A percentile compares a stretch with the other conserved stretches of the same genome.
phyloP scores from a whole-genome alignment of 2,113 vertebrate species.

The Kryptolebias marmoratus region DNA sequence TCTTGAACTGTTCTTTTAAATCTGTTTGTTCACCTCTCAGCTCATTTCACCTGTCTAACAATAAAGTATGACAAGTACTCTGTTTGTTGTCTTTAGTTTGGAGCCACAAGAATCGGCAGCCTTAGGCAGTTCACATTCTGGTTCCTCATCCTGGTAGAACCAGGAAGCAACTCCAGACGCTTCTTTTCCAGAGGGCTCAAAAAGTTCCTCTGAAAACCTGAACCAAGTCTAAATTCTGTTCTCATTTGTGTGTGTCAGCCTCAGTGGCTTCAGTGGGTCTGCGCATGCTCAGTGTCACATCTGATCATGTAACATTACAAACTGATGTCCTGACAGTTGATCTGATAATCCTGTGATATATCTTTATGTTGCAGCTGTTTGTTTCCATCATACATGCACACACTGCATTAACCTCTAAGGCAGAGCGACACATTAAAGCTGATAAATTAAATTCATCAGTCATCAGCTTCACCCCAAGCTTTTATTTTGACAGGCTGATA shows the following conservation, averaged over 20 bases:
- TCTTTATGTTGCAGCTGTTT: conserved; percentile 7
- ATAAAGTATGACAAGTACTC: no score
- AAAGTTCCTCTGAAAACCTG: not conserved
- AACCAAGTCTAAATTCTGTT: not conserved
- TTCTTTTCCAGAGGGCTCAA: not conserved
- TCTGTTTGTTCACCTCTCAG: not conserved
- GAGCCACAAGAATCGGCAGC: no score
- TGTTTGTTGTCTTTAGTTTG: no score
- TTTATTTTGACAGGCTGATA: conserved; percentile 43
- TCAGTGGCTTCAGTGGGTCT: not conserved
- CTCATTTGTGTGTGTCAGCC: no score
- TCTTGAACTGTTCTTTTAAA: conserved; percentile 1
- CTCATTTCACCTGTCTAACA: no score
- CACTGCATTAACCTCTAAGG: not conserved
- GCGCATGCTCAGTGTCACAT: not conserved
- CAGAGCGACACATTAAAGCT: not conserved
- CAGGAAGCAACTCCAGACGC: not conserved
- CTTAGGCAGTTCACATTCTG: no score
- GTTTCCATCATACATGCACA: conserved; percentile 12
- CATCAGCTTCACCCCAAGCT: conserved; percentile 2
- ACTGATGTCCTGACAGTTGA: conserved; percentile 2
- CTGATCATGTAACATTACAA: not conserved
- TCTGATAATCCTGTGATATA: not conserved
- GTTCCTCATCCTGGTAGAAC: no score
- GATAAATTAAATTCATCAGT: conserved; percentile 6